phyloP scores from a whole-genome alignment of 2,113 vertebrate species.

The Leptosomus discolor region DNA sequence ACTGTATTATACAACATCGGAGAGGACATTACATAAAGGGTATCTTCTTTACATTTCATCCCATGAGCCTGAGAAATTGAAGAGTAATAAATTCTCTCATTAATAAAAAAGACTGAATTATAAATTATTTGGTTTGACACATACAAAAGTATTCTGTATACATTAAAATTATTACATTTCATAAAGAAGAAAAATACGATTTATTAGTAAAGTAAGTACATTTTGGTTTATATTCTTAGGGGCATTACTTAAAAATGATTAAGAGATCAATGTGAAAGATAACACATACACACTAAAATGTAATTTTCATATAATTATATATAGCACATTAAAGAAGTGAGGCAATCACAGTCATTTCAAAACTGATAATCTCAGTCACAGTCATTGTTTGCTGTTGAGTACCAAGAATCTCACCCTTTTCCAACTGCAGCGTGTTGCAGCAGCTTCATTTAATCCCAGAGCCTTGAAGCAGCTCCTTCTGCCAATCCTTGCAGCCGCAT shows the following conservation, averaged over 20 bases:
- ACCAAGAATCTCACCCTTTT: slow-evolving; percentile 18
- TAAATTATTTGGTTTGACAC: neutral
- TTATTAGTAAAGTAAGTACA: neutral
- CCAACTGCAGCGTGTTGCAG: slow-evolving; percentile 37
- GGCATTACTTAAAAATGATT: neutral
- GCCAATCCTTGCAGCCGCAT: slow-evolving; percentile 47
- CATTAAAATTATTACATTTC: neutral
- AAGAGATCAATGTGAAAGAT: neutral
- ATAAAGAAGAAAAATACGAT: neutral
- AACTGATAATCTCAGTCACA: neutral
- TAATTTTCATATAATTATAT: neutral
- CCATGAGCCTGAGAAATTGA: neutral
- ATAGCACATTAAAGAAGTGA: neutral
- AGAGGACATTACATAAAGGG: slow-evolving; percentile 19
- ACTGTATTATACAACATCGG: slow-evolving; percentile 22
- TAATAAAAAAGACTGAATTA: neutral
- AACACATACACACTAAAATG: neutral
- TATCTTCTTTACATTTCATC: slow-evolving; percentile 8
- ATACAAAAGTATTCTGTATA: neutral
- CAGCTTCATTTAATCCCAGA: slow-evolving; percentile 10
- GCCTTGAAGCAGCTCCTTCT: slow-evolving; percentile 42
- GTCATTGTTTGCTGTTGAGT: neutral
- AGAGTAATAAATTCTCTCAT: neutral
- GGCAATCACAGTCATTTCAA: neutral
- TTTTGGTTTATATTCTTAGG: neutral